Evolutionary conservation across 1,140 invertebrate genomes (phyloP).

Genomic region (Melanaphis sacchari): DNA sequence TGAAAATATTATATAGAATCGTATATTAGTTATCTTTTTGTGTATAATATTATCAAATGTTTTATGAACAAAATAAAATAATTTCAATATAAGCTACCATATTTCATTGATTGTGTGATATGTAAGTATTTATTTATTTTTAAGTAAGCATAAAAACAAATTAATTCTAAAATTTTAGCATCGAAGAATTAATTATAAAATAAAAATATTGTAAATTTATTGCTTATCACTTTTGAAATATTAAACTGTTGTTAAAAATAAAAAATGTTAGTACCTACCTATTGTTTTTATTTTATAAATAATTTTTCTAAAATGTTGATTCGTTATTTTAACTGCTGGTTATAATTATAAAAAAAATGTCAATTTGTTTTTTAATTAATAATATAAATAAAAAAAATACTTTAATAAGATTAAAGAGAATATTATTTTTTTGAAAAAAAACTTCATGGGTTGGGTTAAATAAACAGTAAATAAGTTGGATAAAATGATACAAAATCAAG

Average conservation of each 20-base stretch:
- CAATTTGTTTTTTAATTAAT: neutral
- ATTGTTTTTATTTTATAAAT: neutral
- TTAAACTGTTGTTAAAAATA: neutral
- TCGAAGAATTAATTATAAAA: neutral
- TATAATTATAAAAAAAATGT: neutral
- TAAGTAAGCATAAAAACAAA: no score
- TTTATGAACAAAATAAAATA: no score
- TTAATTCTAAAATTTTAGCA: neutral
- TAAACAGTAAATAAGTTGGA: neutral
- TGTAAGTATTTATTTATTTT: no score
- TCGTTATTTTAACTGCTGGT: neutral
- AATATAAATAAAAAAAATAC: neutral
- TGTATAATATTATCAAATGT: no score
- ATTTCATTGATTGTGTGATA: no score
- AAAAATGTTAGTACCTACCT: neutral
- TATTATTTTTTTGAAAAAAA: neutral
- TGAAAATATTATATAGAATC: no score
- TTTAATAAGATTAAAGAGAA: neutral
- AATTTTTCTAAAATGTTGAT: neutral
- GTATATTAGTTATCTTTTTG: no score
- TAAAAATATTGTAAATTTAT: neutral
- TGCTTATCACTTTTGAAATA: neutral
- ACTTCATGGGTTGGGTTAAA: neutral
- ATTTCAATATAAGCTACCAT: no score
- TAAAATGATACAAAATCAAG: neutral